A percentile compares a stretch with the other conserved stretches of the same genome.
These are phyloP conservation scores for Eilema griseolum DNA, from an alignment of 2,888 invertebrate species.

Conservation along the genomic window DNA sequence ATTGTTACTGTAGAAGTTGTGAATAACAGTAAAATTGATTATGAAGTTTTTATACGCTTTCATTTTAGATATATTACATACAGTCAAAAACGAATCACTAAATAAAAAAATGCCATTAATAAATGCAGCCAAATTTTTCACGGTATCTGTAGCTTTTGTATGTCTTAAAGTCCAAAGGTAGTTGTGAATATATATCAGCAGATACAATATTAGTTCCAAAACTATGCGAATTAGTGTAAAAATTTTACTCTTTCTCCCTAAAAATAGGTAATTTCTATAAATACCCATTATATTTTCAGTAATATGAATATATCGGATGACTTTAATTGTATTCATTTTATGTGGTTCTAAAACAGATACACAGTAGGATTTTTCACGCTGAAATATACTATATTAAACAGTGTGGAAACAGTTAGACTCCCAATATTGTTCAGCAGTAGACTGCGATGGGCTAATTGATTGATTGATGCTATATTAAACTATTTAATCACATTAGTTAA, in stretches of 20 bases:
- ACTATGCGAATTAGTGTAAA: neutral
- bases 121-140: neutral
- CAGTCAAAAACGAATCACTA: neutral
- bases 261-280: conserved; percentile 7
- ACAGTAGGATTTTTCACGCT: too few species aligned
- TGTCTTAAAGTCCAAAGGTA: too few species aligned
- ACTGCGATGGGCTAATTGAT: too few species aligned
- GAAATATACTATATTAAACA: too few species aligned
- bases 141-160: too few species aligned
- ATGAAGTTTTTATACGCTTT: neutral
- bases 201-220: neutral
- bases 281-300: conserved; percentile 7
- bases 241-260: neutral
- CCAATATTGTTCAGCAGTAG: too few species aligned
- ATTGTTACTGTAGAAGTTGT: neutral
- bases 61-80: neutral
- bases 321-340: neutral
- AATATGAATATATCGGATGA: neutral
- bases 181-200: neutral
- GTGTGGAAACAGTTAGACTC: too few species aligned
- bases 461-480: too few species aligned
- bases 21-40: neutral
- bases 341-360: too few species aligned
- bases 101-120: neutral
- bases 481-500: too few species aligned